Percentiles rank a stretch among this genome's conserved stretches.
Conservation (phyloP, 2,113 vertebrate genomes). For the Microtus pennsylvanicus region DNA sequence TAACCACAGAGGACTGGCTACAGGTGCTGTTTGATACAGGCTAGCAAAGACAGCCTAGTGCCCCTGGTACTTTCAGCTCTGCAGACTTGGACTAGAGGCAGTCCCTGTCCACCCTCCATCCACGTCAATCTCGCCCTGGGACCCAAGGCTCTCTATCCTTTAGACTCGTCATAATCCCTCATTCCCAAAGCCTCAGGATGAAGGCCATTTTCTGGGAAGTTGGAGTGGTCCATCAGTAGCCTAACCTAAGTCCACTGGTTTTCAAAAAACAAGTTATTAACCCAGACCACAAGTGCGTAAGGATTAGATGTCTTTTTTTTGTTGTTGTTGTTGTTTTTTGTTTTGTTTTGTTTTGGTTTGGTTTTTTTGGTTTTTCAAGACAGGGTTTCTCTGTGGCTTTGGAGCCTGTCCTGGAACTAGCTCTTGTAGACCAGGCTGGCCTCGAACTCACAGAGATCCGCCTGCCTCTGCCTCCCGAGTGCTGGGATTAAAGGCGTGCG, state of each 20-base stretch:
- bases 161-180: not conserved
- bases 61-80: not conserved
- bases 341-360: too few species aligned
- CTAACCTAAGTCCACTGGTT: not conserved
- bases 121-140: not conserved
- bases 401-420: too few species aligned
- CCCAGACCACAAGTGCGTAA: not conserved
- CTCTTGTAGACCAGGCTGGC: too few species aligned
- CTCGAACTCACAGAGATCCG: too few species aligned
- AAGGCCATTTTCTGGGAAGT: not conserved
- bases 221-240: not conserved
- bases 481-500: too few species aligned
- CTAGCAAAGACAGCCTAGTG: not conserved
- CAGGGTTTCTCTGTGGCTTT: too few species aligned
- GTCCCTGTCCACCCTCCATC: too few species aligned
- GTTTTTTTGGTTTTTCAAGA: too few species aligned
- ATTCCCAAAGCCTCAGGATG: not conserved
- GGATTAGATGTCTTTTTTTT: not conserved
- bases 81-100: not conserved
- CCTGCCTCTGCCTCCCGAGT: too few species aligned
- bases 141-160: not conserved
- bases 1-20: not conserved
- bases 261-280: slow-evolving; percentile 14
- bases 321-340: too few species aligned
- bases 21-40: not conserved